Evolutionary conservation across 64 coral and sea anemone species (phyloP), one percentile per base, ranked within the genome.

Genomic region (Acropora tenuis): DNA sequence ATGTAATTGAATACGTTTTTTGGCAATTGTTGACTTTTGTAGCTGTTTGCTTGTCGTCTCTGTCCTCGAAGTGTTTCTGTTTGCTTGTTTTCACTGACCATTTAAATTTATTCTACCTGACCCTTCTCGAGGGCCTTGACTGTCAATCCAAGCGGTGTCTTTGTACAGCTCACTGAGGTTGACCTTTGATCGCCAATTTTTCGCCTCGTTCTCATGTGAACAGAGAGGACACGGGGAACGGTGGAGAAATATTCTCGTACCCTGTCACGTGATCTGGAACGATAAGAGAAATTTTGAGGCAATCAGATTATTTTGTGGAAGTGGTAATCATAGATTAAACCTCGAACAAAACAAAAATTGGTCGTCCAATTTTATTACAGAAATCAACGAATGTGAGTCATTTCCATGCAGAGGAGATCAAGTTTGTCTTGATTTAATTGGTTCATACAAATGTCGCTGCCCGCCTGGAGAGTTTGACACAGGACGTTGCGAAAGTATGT

Each of bases 381-480:
- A 63, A 45, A 83, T 83, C 8, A 47, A 83, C 18, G 80, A 65
- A 19, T 83, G 80, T 63, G 1, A 60, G 4, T 0, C 55, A 41
- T 43, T 40, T 7, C 41, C 63, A 5, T 83, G 80, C 48, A 16
- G 53, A 17, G 53, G 43, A 63, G 80, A 65, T 63, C 80, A 83
- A 83, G 53, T 83, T 42, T 83, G 80, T 83, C 15, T 0, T 2
- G 43, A 83, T 15, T 45, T 65, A 9, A 43, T 83, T 63, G 50
- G 48, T 69, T 60, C 80, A 13, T 8, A 83, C 48, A 15, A 60
- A n/a, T 83, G 80, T 69, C 10, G 41, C 30, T 83, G 80, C n/a
- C 30, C 8, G 43, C 40, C 80, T 30, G 80, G 80, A 12, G 8
- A 63, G 30, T 83, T 83, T 69, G 80, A 65, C 52, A 63, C 10